Base-by-base conservation (phyloP, 2,113 vertebrate species). In the Sialia sialis region DNA sequence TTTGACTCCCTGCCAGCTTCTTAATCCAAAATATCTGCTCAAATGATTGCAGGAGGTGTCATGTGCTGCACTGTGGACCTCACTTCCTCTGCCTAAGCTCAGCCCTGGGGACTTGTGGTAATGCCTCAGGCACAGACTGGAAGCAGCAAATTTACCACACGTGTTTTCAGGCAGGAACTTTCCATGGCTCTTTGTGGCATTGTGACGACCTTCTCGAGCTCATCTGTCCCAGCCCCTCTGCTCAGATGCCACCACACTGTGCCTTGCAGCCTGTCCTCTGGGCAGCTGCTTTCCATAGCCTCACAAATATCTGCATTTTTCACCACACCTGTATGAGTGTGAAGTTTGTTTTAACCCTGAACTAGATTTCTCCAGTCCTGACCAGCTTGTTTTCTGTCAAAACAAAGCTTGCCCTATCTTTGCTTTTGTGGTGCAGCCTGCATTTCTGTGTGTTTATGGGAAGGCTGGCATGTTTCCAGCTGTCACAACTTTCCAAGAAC, bases 151-250 rank as follows among this genome's bases (percentile, higher is more conserved):
- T 10, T 70, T 44, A 29, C 44, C 41, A 9, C 44, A 12, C 0
- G 0, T 1, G 0, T 75, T 29, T 29, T 64, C 27, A 56, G 41
- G 9, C 3, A 3, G 51, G 30, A 76, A 52, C n/a, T 76, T 86
- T 69, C 76, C 13, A 0, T 79, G 25, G 67, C 10, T 58, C 38
- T 13, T 6, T 1, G 3, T 30, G 46, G 43, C 0, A 2, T 44
- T 1, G 16, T 63, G 60, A n/a, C 0, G 0, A 14, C 27, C 9
- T 46, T 19, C 0, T 0, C 34, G n/a, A 13, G 20, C 1, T 3
- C 6, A 1, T 36, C 51, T 69, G 29, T 80, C 30, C n/a, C n/a
- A 73, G 36, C 27, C 27, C 16, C 2, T 56, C 63, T 64, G 0
- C 39, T 52, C 67, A 15, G 46, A 18, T 4, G 11, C 10, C 5